A percentile compares a stretch with the other conserved stretches of the same genome.
These are phyloP conservation scores for Xanthia togata DNA, from an alignment of 2,888 invertebrate species.

Conservation along the genomic window DNA sequence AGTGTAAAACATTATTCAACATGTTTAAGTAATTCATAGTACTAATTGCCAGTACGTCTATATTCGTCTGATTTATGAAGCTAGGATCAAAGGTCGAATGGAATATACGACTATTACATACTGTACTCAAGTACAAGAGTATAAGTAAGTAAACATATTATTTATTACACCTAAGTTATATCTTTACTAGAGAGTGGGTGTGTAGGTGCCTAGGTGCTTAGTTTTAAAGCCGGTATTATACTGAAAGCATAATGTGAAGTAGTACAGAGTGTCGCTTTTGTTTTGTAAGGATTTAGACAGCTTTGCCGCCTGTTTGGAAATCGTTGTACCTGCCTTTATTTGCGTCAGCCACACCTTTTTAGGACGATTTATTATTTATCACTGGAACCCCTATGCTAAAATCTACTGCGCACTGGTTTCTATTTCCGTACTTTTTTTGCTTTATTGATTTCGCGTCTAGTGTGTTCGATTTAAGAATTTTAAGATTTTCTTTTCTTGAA, in stretches of 20 bases:
- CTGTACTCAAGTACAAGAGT: constrained; percentile 12
- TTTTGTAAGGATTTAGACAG: constrained; percentile 29
- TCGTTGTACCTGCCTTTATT: constrained; percentile 1
- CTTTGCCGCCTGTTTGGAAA: not conserved
- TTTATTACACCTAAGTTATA: not conserved
- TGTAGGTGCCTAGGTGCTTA: constrained; percentile 25
- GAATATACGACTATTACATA: constrained; percentile 49
- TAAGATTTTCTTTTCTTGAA: not conserved
- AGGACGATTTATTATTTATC: constrained; percentile 33
- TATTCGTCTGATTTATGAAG: constrained; percentile 61
- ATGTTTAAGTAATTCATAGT: constrained; percentile 49
- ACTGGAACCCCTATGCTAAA: constrained; percentile 3
- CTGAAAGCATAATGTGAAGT: constrained; percentile 10
- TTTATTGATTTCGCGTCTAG: not conserved
- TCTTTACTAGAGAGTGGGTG: constrained; percentile 23
- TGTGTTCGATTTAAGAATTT: not conserved
- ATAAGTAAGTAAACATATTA: constrained; percentile 16
- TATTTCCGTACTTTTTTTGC: not conserved
- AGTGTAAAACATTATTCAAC: constrained; percentile 42
- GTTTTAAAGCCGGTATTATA: constrained; percentile 23
- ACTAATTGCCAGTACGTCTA: constrained; percentile 60
- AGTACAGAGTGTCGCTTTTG: constrained; percentile 7
- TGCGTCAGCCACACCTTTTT: constrained; percentile 2
- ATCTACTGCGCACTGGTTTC: not conserved
- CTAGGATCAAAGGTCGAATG: constrained; percentile 54